Evolutionary conservation across 2,797 vertebrate genomes (phyloP).

Genomic region (Chelmon rostratus): DNA sequence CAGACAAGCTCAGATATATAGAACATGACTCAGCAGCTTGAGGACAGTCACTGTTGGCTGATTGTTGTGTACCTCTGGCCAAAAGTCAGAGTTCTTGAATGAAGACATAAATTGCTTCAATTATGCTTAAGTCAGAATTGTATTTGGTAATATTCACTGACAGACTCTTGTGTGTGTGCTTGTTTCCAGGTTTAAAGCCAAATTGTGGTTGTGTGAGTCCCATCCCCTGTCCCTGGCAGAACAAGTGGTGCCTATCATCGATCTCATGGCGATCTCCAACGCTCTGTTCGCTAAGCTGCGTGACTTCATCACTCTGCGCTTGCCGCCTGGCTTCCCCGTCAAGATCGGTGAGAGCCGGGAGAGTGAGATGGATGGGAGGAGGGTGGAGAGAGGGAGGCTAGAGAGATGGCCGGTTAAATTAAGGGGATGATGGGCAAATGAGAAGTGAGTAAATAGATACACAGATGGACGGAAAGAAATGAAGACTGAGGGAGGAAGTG

Average conservation of each 20-base stretch:
- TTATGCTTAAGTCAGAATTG: constrained; percentile 15
- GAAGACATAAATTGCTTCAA: constrained; percentile 18
- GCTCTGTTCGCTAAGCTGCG: constrained; percentile 96
- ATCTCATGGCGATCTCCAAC: constrained; percentile 98
- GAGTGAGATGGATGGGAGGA: constrained; percentile 31
- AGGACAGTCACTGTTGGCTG: constrained; percentile 43
- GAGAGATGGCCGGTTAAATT: constrained; percentile 17
- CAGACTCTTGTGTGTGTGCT: background rate
- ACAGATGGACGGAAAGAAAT: constrained; percentile 24
- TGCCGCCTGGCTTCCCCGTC: constrained; percentile 95
- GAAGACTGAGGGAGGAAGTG: background rate
- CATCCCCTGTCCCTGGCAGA: constrained; percentile 95
- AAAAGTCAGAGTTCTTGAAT: constrained; percentile 34
- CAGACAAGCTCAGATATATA: constrained; percentile 45
- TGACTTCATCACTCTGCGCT: constrained; percentile 95
- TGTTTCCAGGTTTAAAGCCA: constrained; percentile 94
- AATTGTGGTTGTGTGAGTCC: constrained; percentile 97
- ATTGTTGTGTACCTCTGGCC: constrained; percentile 37
- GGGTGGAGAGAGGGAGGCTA: background rate
- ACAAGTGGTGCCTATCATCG: constrained; percentile 97
- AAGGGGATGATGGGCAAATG: constrained; percentile 9
- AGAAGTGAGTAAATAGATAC: constrained; percentile 24
- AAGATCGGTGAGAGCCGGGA: constrained; percentile 91
- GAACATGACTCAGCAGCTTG: constrained; percentile 54
- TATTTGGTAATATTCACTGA: constrained; percentile 12